Base-by-base conservation (phyloP, 2,113 vertebrate genomes). In the Psittacara wagleri region DNA sequence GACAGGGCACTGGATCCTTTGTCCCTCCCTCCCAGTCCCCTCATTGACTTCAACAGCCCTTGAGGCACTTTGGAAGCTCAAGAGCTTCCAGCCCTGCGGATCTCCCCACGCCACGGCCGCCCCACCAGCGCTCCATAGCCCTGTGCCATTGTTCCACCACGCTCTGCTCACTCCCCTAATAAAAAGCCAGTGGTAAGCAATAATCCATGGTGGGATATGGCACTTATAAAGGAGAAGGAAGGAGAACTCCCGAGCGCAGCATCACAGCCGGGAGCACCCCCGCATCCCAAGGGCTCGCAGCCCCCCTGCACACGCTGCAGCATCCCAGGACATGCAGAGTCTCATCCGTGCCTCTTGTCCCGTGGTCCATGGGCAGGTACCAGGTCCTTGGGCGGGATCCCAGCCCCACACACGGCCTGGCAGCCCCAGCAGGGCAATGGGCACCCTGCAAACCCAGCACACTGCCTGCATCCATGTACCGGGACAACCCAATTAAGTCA, bases 401-500 rank as follows among this genome's bases (percentile, higher is more conserved):
- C 63, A 43, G 25, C n/a, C 46, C 3, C 0, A 25, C 2, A 0
- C 1, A 6, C 2, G 2, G n/a, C 37, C 7, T 1, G 3, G 43
- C 49, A 75, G 7, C 41, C 46, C 46, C 1, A 0, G 24, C 0
- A 1, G 7, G 0, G 52, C 29, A 13, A 37, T 9, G 11, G 0
- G 19, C 23, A 29, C 29, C 52, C 48, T 2, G 69, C 1, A 2
- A 51, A 52, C 8, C 46, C 23, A 1, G 59, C 12, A 2, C 1
- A 0, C 13, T 33, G 54, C 76, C 73, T 16, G 7, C 7, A 35
- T 74, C 85, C 92, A 54, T 35, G 76, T 51, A 94, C 83, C 67
- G 87, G 92, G 76, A 87, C 88, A 86, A 69, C 86, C 93, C 94
- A 97, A 97, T 96, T 95, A 96, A 98, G 98, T 97, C 95, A 96